phyloP scores from a whole-genome alignment of 2,888 invertebrate genomes.

The Helobdella robusta region DNA sequence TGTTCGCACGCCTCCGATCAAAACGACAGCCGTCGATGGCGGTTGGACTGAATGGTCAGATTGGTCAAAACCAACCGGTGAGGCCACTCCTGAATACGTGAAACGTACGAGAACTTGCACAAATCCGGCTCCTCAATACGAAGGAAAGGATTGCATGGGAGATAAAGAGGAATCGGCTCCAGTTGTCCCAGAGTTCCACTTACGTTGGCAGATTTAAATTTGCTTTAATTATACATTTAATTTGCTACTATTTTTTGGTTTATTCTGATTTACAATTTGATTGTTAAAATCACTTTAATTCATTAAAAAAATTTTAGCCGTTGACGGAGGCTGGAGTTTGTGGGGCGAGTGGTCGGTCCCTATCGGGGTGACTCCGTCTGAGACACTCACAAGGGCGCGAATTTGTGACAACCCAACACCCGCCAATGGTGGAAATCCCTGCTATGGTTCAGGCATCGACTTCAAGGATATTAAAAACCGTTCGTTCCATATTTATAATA shows the following conservation, averaged over 20 bases:
- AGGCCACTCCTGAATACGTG: too few species aligned
- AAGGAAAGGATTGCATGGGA: conserved; percentile 7
- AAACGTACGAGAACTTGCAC: conserved; percentile 3
- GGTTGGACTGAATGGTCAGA: conserved; percentile 25
- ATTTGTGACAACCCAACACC: conserved; percentile 24
- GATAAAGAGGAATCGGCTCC: not conserved
- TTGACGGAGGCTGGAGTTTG: conserved; percentile 5
- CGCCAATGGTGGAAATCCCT: conserved; percentile 23
- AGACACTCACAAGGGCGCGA: conserved; percentile 12
- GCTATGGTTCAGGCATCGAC: conserved; percentile 18
- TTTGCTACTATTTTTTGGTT: too few species aligned
- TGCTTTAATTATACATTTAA: not conserved
- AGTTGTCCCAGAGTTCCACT: not conserved
- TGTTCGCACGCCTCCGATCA: not conserved
- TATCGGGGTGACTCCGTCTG: not conserved
- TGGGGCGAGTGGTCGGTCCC: conserved; percentile 6
- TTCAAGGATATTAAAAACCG: conserved; percentile 9
- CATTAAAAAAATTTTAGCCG: not conserved
- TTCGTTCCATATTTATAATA: not conserved
- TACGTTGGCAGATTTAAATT: not conserved
- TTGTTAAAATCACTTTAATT: not conserved
- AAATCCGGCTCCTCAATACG: conserved; percentile 15
- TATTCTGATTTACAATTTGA: not conserved
- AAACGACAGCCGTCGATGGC: conserved; percentile 24
- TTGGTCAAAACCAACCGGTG: conserved; percentile 19